A percentile compares a stretch with the other conserved stretches of the same genome.
Evolutionary conservation across 1,140 invertebrate genomes (phyloP).

Genomic region (Drosophila miranda): DNA sequence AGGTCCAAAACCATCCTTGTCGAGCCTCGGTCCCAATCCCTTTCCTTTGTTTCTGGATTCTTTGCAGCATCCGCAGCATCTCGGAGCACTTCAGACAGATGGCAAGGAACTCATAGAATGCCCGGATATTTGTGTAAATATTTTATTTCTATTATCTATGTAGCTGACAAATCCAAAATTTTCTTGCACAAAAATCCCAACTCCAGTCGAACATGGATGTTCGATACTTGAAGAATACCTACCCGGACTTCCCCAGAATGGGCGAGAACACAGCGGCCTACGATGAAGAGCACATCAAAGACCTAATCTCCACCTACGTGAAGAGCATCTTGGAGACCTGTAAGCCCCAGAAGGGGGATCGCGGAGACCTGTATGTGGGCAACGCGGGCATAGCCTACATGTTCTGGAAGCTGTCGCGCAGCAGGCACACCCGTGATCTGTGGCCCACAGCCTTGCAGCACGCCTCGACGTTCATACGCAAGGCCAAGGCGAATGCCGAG

Average conservation of each 20-base stretch:
- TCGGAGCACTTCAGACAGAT: too few relatives aligned
- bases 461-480: conserved; percentile 82
- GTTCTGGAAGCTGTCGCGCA: conserved; percentile 83
- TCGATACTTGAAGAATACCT: conserved; percentile 74
- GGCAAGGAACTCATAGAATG: too few relatives aligned
- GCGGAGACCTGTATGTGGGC: conserved; percentile 84
- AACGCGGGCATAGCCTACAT: conserved; percentile 84
- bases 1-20: too few relatives aligned
- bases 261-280: conserved; percentile 61
- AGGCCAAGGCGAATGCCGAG: conserved; percentile 80
- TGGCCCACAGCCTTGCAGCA: conserved; percentile 73
- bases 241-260: conserved; percentile 49
- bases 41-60: too few relatives aligned
- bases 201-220: too few relatives aligned
- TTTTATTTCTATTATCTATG: too few relatives aligned
- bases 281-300: conserved; percentile 76
- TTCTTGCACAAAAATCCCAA: too few relatives aligned
- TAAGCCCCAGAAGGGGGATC: conserved; percentile 60
- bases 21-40: too few relatives aligned
- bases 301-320: conserved; percentile 77
- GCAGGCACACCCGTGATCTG: conserved; percentile 74
- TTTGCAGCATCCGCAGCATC: too few relatives aligned
- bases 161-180: too few relatives aligned
- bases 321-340: conserved; percentile 75
- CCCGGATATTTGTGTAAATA: too few relatives aligned